Evolutionary conservation across 2,797 vertebrate species (phyloP).

Genomic region (Graptemys geographica): DNA sequence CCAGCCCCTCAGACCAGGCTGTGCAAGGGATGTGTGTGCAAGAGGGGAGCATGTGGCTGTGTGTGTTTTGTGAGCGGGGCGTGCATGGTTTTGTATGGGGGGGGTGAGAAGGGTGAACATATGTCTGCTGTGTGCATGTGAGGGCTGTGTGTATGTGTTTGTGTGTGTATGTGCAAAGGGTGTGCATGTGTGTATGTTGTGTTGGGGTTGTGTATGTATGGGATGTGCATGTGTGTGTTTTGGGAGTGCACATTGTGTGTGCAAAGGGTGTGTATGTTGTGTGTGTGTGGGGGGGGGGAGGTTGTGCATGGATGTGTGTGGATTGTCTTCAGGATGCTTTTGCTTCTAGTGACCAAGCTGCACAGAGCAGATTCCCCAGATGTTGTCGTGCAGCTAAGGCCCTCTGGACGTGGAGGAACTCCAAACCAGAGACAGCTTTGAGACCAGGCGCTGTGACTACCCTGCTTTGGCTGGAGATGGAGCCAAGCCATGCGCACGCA

Average conservation of each 20-base stretch:
- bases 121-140: background rate
- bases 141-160: background rate
- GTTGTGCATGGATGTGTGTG: background rate
- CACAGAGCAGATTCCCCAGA: background rate
- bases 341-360: background rate
- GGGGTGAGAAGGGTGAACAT: background rate
- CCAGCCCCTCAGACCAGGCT: no score
- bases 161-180: background rate
- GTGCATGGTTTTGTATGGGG: accelerated
- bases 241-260: no score
- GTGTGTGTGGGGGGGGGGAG: background rate
- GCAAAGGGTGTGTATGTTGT: background rate
- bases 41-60: accelerated
- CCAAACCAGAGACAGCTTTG: no score
- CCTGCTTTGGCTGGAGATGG: background rate
- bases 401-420: no score
- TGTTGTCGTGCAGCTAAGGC: background rate
- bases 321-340: background rate
- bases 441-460: background rate
- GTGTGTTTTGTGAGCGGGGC: accelerated
- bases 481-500: background rate
- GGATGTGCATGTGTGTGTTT: background rate
- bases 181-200: background rate
- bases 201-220: no score
- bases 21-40: accelerated